These are phyloP conservation scores for Tragelaphus buxtoni DNA, from an alignment of 2,113 vertebrate genomes.

Conservation along the genomic window DNA sequence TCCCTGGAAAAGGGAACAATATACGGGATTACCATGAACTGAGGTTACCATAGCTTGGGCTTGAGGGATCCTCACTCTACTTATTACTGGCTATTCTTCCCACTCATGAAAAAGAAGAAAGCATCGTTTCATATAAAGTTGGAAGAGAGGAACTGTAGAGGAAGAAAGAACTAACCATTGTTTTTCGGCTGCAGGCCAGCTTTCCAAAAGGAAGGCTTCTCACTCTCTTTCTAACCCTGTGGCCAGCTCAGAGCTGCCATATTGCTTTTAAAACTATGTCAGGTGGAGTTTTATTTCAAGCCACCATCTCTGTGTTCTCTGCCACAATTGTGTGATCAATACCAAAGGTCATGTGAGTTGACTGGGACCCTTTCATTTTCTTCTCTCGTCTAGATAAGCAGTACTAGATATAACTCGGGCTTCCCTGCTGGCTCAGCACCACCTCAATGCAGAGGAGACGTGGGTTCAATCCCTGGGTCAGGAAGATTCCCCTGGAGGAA, in stretches of 20 bases:
- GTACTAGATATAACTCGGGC: neutral
- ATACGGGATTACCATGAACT: neutral
- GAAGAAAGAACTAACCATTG: neutral
- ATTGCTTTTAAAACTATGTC: neutral
- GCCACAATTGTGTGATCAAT: neutral
- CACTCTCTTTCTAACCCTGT: neutral
- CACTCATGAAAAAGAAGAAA: neutral
- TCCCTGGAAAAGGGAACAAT: neutral
- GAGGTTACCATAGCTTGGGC: neutral
- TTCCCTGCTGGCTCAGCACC: neutral
- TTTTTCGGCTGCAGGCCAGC: neutral
- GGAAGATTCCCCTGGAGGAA: neutral
- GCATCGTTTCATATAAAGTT: neutral
- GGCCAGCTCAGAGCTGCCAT: neutral
- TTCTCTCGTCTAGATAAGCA: neutral
- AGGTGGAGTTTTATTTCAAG: neutral
- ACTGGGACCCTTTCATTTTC: neutral
- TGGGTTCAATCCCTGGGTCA: neutral
- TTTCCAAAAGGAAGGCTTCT: neutral
- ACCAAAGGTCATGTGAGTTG: neutral
- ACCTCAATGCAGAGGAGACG: neutral
- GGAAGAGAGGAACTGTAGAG: neutral
- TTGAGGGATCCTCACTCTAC: neutral
- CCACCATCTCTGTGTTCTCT: neutral
- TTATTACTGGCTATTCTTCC: neutral